Conservation (phyloP, 92 coral and sea anemone species). For the Epizoanthus scotinus region DNA sequence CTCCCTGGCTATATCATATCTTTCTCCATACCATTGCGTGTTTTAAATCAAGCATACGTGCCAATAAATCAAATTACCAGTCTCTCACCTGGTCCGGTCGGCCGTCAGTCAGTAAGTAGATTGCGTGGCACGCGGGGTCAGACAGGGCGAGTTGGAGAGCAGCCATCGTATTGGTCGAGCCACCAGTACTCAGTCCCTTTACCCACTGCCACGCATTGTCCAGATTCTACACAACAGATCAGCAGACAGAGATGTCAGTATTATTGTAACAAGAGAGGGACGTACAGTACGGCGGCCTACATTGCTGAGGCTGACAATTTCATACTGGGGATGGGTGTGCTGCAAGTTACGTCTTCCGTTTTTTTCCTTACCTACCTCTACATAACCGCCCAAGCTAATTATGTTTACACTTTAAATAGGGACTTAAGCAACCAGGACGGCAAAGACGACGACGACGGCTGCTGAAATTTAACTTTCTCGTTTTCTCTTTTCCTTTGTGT, state of each 20-base stretch:
- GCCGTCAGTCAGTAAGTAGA: slow-evolving; percentile 95
- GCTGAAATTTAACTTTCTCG: too few relatives aligned
- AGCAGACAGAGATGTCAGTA: not conserved
- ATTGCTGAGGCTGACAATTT: too few relatives aligned
- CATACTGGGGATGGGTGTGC: too few relatives aligned
- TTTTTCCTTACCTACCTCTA: too few relatives aligned
- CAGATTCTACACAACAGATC: slow-evolving; percentile 63
- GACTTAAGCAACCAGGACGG: too few relatives aligned
- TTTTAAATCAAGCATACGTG: not conserved
- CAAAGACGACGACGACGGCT: too few relatives aligned
- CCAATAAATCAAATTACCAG: not conserved
- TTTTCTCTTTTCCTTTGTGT: too few relatives aligned
- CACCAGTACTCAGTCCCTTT: slow-evolving; percentile 95
- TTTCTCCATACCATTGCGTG: not conserved
- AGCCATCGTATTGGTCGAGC: slow-evolving; percentile 94
- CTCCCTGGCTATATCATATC: not conserved
- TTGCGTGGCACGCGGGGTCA: slow-evolving; percentile 90
- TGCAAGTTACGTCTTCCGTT: too few relatives aligned
- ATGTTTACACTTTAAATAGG: too few relatives aligned
- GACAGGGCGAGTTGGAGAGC: slow-evolving; percentile 92
- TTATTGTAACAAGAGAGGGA: not conserved
- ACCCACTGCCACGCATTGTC: slow-evolving; percentile 99
- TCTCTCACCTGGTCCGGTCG: slow-evolving; percentile 93
- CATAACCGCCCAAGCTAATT: too few relatives aligned
- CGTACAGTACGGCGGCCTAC: not conserved